Percentiles rank a stretch among this genome's conserved stretches.
Evolutionary conservation across 2,113 vertebrate species (phyloP).

Genomic region (Aplodontia rufa): DNA sequence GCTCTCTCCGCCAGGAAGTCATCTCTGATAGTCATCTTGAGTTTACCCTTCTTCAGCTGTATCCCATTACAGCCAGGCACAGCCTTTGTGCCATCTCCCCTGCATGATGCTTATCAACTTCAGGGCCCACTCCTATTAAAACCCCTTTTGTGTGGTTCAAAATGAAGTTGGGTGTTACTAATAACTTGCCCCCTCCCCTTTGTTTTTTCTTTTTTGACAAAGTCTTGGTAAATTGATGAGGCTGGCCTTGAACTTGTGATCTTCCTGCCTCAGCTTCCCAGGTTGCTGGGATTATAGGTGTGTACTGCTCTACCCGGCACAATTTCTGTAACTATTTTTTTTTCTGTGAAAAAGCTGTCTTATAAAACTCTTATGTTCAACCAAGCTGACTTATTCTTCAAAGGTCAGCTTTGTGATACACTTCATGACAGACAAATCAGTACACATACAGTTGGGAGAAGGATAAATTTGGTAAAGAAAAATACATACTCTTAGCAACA

Average conservation of each 20-base stretch:
- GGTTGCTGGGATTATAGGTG: too few species aligned
- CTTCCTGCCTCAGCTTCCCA: too few species aligned
- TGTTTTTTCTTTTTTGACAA: too few species aligned
- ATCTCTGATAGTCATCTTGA: conserved; percentile 66
- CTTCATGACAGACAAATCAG: neutral
- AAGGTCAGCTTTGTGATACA: neutral
- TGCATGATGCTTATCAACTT: too few species aligned
- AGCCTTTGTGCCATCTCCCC: neutral
- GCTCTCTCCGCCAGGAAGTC: conserved; percentile 62
- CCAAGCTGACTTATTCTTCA: neutral
- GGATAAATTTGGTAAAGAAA: conserved; percentile 4
- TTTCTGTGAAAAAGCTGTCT: too few species aligned
- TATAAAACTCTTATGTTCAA: neutral
- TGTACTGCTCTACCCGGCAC: too few species aligned
- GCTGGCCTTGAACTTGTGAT: too few species aligned
- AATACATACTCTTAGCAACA: neutral
- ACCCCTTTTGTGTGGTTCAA: neutral
- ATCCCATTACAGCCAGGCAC: conserved; percentile 34
- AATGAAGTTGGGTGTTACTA: neutral
- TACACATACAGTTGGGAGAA: neutral
- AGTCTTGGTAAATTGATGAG: too few species aligned
- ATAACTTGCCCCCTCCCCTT: too few species aligned
- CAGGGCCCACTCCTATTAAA: neutral
- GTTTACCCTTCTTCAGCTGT: conserved; percentile 54
- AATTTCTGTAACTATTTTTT: neutral